These are phyloP conservation scores for Aptenodytes patagonicus DNA, from an alignment of 2,113 vertebrate genomes.

Conservation along the genomic window DNA sequence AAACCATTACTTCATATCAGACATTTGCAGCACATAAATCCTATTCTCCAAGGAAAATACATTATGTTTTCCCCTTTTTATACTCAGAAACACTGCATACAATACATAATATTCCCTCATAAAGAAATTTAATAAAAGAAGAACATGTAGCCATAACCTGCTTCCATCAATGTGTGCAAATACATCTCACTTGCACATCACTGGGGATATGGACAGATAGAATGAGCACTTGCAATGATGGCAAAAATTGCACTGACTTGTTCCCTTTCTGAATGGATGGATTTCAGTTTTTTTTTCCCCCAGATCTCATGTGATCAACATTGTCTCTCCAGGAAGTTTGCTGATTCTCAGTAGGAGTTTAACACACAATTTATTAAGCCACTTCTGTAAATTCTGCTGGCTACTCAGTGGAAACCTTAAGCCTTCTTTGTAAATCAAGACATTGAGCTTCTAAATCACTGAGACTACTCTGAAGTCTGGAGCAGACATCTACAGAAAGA, in stretches of 20 bases:
- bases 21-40: conserved; percentile 37
- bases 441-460: neutral
- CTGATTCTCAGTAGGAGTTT: neutral
- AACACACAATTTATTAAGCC: neutral
- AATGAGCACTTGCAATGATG: neutral
- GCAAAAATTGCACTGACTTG: neutral
- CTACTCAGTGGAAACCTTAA: neutral
- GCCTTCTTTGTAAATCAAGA: neutral
- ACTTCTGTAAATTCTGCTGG: neutral
- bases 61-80: conserved; percentile 9
- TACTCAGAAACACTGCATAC: neutral
- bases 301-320: neutral
- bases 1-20: conserved; percentile 36
- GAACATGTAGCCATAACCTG: neutral
- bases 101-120: neutral
- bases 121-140: conserved; percentile 20
- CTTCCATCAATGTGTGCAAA: neutral
- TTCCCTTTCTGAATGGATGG: neutral
- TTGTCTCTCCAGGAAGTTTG: neutral
- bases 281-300: fast-evolving
- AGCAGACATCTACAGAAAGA: neutral
- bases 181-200: neutral
- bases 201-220: neutral
- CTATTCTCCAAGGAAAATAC: conserved; percentile 20
- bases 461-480: neutral